Percentiles rank a stretch among this genome's conserved stretches.
These are phyloP conservation scores for Aphaenogaster rudis DNA, from an alignment of 1,140 invertebrate genomes.

Conservation along the genomic window DNA sequence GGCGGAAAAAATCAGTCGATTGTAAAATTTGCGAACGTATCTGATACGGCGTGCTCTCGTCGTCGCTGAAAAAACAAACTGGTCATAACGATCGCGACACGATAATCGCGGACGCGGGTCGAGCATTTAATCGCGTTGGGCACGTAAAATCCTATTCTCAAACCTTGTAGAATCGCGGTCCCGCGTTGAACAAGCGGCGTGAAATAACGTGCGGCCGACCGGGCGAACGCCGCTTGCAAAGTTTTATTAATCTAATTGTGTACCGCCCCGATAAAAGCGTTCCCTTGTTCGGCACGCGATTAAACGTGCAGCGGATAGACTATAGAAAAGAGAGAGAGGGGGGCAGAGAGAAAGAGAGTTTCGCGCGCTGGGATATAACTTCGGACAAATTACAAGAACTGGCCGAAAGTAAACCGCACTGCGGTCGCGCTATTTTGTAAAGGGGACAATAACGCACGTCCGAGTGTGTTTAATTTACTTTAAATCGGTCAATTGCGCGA, in stretches of 20 bases:
- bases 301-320: constrained; percentile 37
- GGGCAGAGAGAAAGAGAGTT: neutral
- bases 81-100: constrained; percentile 23
- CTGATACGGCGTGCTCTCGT: neutral
- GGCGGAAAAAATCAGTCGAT: constrained; percentile 18
- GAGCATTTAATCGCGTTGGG: constrained; percentile 25
- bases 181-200: constrained; percentile 18
- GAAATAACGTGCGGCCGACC: constrained; percentile 45
- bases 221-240: constrained; percentile 25
- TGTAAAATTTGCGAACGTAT: constrained; percentile 45
- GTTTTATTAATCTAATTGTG: constrained; percentile 69
- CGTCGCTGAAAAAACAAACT: constrained; percentile 12
- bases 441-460: neutral
- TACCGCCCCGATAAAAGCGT: constrained; percentile 45
- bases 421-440: neutral
- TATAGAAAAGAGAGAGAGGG: neutral
- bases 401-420: constrained; percentile 9
- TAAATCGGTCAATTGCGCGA: constrained; percentile 28
- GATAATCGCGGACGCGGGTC: constrained; percentile 22
- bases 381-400: constrained; percentile 29
- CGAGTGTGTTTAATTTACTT: constrained; percentile 26
- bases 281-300: constrained; percentile 22
- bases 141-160: constrained; percentile 40
- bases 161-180: constrained; percentile 32
- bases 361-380: neutral